Conservation (phyloP, 1,140 invertebrate species). For the Ephestia elutella region DNA sequence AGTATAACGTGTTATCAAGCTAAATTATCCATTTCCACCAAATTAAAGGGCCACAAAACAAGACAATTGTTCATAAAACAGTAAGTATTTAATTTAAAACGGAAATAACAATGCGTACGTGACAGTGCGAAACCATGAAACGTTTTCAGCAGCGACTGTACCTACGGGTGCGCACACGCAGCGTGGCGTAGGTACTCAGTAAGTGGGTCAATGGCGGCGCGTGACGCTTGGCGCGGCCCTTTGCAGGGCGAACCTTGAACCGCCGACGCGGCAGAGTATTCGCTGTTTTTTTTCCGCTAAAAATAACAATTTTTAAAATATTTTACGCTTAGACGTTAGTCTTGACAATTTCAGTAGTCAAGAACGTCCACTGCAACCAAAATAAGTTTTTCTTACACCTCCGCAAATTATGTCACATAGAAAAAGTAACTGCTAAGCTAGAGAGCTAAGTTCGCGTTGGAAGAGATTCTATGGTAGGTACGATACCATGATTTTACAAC, state of each 20-base stretch:
- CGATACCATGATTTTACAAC: too few species aligned
- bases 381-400: too few species aligned
- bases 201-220: conserved; percentile 69
- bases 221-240: conserved; percentile 68
- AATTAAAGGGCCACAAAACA: too few species aligned
- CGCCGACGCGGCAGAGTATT: conserved; percentile 40
- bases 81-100: background rate
- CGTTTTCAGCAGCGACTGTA: conserved; percentile 54
- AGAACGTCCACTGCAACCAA: too few species aligned
- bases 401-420: too few species aligned
- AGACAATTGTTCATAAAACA: too few species aligned
- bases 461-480: too few species aligned
- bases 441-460: too few species aligned
- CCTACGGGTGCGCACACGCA: conserved; percentile 42
- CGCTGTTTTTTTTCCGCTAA: conserved; percentile 44
- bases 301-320: conserved; percentile 27
- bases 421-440: too few species aligned
- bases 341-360: background rate
- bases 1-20: too few species aligned
- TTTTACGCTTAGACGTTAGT: background rate
- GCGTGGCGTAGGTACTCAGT: conserved; percentile 40
- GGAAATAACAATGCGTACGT: conserved; percentile 36
- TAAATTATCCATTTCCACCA: too few species aligned
- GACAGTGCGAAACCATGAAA: conserved; percentile 33
- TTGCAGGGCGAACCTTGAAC: conserved; percentile 70